Evolutionary conservation across 1,140 invertebrate species (phyloP).

Genomic region (Drosophila azteca): DNA sequence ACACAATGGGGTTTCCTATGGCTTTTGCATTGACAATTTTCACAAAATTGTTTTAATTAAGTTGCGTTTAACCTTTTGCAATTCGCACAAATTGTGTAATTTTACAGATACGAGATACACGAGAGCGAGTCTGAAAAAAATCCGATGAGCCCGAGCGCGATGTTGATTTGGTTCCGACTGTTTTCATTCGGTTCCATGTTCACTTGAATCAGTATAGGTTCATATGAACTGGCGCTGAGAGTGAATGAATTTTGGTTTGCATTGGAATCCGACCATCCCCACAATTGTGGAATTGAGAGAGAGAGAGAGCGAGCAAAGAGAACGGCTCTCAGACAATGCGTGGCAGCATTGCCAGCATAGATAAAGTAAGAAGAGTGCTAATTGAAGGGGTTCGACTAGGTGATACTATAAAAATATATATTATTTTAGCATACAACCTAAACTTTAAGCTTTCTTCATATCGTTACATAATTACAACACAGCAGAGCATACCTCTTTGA

Average conservation of each 20-base stretch:
- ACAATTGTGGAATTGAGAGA: constrained; percentile 9
- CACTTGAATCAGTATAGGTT: too few relatives aligned
- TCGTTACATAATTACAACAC: too few relatives aligned
- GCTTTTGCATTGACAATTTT: constrained; percentile 63
- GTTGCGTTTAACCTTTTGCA: constrained; percentile 8
- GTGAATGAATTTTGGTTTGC: constrained; percentile 62
- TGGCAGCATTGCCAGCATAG: constrained; percentile 53
- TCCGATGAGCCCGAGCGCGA: constrained; percentile 18
- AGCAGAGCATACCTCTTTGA: neutral
- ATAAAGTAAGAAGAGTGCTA: neutral
- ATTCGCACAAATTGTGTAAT: constrained; percentile 77
- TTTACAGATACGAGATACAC: constrained; percentile 76
- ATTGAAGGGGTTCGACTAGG: neutral
- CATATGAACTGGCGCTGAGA: constrained; percentile 27
- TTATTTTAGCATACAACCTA: too few relatives aligned
- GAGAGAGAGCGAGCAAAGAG: constrained; percentile 3
- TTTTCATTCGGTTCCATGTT: too few relatives aligned
- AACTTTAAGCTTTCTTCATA: too few relatives aligned
- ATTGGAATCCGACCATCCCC: constrained; percentile 63
- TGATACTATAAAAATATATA: too few relatives aligned
- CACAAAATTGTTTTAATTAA: constrained; percentile 11
- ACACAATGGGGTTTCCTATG: constrained; percentile 16
- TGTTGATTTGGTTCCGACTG: too few relatives aligned
- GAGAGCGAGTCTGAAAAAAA: constrained; percentile 40
- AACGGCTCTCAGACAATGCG: neutral